Conservation (phyloP, 1,140 invertebrate species). For the Atta texana region DNA sequence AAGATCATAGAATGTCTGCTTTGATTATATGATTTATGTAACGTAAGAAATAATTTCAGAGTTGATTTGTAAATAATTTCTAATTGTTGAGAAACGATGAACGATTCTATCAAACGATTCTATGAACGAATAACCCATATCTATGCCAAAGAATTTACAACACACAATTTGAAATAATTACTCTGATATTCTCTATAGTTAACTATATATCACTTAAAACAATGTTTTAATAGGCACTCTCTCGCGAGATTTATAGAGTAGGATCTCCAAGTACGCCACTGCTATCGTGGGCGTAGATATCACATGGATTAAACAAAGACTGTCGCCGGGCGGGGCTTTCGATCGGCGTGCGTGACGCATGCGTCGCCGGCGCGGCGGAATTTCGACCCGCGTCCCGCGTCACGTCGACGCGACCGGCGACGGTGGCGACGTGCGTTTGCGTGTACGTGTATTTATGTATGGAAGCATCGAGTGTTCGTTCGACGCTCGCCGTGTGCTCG, state of each 20-base stretch:
- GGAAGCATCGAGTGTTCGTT: conserved; percentile 31
- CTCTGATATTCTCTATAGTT: neutral
- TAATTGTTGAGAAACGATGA: neutral
- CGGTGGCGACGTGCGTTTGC: conserved; percentile 3
- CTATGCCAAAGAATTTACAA: neutral
- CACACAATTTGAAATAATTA: neutral
- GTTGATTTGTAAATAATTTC: neutral
- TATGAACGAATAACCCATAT: neutral
- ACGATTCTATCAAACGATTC: neutral
- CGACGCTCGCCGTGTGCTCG: conserved; percentile 14
- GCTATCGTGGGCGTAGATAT: conserved; percentile 79
- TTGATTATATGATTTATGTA: neutral
- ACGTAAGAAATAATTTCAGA: neutral
- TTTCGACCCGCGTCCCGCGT: conserved; percentile 75
- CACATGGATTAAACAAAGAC: conserved; percentile 82
- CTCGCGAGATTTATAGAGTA: neutral
- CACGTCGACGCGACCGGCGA: conserved; percentile 67
- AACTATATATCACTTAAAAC: neutral
- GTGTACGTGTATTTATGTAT: neutral
- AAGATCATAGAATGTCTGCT: neutral
- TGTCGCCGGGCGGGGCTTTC: conserved; percentile 84
- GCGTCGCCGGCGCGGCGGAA: conserved; percentile 66
- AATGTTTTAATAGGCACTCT: neutral
- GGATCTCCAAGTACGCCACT: conserved; percentile 17
- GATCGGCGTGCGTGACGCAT: conserved; percentile 74